phyloP scores from a whole-genome alignment of 1,140 invertebrate genomes.

The Wasmannia auropunctata region DNA sequence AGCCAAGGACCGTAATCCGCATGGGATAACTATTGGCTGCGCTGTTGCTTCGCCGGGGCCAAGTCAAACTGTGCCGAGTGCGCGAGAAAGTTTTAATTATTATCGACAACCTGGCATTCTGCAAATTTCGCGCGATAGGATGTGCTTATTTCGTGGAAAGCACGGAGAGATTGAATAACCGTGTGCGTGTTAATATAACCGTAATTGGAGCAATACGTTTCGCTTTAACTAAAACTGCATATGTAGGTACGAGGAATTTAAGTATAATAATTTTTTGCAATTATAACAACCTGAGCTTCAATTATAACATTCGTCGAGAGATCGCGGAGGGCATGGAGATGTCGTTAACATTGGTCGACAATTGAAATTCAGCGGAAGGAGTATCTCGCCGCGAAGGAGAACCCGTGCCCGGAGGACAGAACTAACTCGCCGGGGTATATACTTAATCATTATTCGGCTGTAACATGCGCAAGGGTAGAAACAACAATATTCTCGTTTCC shows the following conservation, averaged over 20 bases:
- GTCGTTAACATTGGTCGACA: slow-evolving; percentile 58
- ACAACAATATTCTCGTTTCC: slow-evolving; percentile 83
- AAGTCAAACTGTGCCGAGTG: slow-evolving; percentile 58
- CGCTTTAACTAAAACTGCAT: neutral
- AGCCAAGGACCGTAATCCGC: slow-evolving; percentile 82
- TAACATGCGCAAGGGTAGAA: slow-evolving; percentile 84
- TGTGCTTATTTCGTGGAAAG: slow-evolving; percentile 26
- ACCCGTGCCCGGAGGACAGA: slow-evolving; percentile 76
- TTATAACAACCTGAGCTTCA: neutral
- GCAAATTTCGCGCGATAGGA: slow-evolving; percentile 28
- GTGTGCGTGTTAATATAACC: neutral
- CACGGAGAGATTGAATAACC: neutral
- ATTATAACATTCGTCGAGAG: neutral
- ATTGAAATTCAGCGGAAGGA: slow-evolving; percentile 64
- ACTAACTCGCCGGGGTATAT: slow-evolving; percentile 77
- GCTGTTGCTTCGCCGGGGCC: slow-evolving; percentile 53
- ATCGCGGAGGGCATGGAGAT: neutral
- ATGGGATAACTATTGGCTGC: slow-evolving; percentile 83
- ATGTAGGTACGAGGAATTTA: neutral
- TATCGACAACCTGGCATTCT: slow-evolving; percentile 25
- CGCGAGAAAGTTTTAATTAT: slow-evolving; percentile 62
- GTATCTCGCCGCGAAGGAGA: slow-evolving; percentile 49
- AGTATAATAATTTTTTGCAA: slow-evolving; percentile 1
- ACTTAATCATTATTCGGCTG: slow-evolving; percentile 82
- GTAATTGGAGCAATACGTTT: neutral